Conservation (phyloP, 2,113 vertebrate genomes). For the Oreocharis arfaki region DNA sequence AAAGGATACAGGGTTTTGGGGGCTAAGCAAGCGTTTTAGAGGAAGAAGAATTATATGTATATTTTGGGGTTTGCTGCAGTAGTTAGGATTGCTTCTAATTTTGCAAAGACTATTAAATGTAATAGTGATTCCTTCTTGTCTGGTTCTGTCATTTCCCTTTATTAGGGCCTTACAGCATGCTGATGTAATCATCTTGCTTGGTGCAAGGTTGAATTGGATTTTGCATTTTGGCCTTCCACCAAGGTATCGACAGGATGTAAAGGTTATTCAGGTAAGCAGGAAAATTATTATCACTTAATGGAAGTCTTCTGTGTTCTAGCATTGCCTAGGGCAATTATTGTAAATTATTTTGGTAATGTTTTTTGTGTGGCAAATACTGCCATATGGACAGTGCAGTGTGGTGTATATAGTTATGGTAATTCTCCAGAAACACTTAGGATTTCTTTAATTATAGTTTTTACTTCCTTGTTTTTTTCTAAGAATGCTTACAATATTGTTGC, state of each 20-base stretch:
- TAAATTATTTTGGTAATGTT: neutral
- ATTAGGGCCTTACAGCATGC: conserved; percentile 87
- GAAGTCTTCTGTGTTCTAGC: neutral
- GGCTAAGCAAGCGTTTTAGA: neutral
- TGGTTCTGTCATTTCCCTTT: neutral
- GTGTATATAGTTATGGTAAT: neutral
- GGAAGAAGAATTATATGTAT: neutral
- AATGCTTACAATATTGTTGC: neutral
- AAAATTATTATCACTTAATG: neutral
- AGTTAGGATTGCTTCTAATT: neutral
- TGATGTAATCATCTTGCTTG: conserved; percentile 89
- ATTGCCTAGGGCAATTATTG: neutral
- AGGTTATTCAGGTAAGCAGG: conserved; percentile 86
- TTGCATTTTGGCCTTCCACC: conserved; percentile 95
- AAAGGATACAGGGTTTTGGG: neutral
- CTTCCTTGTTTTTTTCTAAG: neutral
- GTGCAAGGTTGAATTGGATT: conserved; percentile 96
- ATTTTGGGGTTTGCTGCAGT: neutral
- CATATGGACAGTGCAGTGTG: neutral
- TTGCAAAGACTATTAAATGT: neutral
- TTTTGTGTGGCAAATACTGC: neutral
- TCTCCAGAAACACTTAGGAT: neutral
- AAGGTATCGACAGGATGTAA: conserved; percentile 83
- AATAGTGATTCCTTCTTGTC: neutral
- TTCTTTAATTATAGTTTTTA: neutral